A percentile compares a stretch with the other conserved stretches of the same genome.
phyloP scores from a whole-genome alignment of 2,888 invertebrate genomes.

The Papilio demoleus region DNA sequence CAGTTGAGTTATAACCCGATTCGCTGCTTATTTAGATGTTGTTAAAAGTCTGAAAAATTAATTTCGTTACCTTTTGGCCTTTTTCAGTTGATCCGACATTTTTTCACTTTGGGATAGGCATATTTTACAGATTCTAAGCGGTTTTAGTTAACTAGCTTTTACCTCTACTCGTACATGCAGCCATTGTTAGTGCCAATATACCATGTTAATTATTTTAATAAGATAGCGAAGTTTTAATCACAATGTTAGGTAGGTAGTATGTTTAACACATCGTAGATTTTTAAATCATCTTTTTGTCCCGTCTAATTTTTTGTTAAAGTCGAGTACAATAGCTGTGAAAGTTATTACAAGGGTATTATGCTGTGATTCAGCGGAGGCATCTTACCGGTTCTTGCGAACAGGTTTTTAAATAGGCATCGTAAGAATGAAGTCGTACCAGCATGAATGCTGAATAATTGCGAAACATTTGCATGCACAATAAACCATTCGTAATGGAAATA shows the following conservation, averaged over 20 bases:
- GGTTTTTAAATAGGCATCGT: slow-evolving; percentile 16
- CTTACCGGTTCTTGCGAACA: slow-evolving; percentile 27
- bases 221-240: no score
- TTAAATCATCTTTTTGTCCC: neutral
- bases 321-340: slow-evolving; percentile 17
- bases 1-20: neutral
- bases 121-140: neutral
- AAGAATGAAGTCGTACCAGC: slow-evolving; percentile 20
- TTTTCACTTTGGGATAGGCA: neutral
- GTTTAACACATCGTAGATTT: neutral
- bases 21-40: neutral
- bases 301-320: slow-evolving; percentile 4
- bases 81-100: neutral
- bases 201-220: no score
- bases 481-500: neutral
- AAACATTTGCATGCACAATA: slow-evolving; percentile 16
- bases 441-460: slow-evolving; percentile 14
- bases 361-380: slow-evolving; percentile 24
- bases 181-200: no score
- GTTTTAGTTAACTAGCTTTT: neutral
- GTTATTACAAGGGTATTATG: slow-evolving; percentile 26
- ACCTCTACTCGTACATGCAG: no score
- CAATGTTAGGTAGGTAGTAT: no score
- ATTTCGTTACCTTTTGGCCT: neutral
- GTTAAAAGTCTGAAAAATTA: neutral